Percentiles rank a stretch among this genome's conserved stretches.
Conservation (phyloP, 2,797 vertebrate genomes). For the Coranthus polyacanthus region DNA sequence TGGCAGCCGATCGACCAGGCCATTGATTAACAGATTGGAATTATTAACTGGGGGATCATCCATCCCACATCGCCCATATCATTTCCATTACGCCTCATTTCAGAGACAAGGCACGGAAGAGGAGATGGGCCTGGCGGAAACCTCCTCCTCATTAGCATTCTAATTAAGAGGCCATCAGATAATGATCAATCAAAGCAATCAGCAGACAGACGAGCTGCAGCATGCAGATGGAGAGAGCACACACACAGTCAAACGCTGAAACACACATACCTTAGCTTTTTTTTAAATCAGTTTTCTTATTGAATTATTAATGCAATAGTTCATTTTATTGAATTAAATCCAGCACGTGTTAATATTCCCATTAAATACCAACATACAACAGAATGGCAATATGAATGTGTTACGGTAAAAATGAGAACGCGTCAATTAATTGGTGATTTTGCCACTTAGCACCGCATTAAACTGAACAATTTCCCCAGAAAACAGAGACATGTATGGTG, state of each 20-base stretch:
- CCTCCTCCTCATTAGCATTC: constrained; percentile 85
- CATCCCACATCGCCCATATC: constrained; percentile 80
- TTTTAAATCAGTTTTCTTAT: not conserved
- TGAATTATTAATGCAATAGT: too few relatives aligned
- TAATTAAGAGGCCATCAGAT: constrained; percentile 87
- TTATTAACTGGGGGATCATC: constrained; percentile 89
- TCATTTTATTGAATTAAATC: not conserved
- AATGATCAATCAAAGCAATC: constrained; percentile 82
- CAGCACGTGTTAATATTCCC: not conserved
- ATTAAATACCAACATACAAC: not conserved
- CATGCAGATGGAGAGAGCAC: constrained; percentile 60
- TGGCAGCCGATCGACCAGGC: constrained; percentile 72
- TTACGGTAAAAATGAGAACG: too few relatives aligned
- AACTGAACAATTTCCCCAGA: not conserved
- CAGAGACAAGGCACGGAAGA: constrained; percentile 60
- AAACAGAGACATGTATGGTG: too few relatives aligned
- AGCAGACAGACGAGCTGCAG: constrained; percentile 54
- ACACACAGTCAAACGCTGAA: constrained; percentile 9
- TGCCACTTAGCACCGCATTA: not conserved
- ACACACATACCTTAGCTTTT: not conserved
- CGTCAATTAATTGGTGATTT: not conserved
- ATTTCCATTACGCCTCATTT: constrained; percentile 81
- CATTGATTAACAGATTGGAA: constrained; percentile 89
- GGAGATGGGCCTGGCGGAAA: constrained; percentile 43
- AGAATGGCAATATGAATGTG: too few relatives aligned